Conservation (phyloP, 2,888 invertebrate species). For the Ametastegia equiseti region DNA sequence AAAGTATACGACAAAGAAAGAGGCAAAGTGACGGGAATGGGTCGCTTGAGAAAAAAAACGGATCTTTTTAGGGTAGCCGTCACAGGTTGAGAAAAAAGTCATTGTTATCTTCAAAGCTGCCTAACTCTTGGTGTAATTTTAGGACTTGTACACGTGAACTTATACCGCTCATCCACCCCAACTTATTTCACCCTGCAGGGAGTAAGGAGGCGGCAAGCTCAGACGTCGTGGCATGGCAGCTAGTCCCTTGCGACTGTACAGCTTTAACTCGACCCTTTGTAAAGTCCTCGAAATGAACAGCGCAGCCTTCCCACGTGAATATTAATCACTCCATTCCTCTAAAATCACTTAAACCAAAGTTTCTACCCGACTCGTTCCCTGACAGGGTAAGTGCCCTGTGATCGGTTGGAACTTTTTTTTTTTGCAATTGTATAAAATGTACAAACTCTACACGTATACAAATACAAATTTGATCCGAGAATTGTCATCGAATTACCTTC, state of each 20-base stretch:
- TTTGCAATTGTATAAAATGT: too few species aligned
- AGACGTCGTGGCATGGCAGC: background rate
- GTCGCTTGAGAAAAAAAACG: slow-evolving; percentile 27
- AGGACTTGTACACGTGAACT: slow-evolving; percentile 22
- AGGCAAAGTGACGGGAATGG: slow-evolving; percentile 16
- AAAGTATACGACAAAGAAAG: slow-evolving; percentile 33
- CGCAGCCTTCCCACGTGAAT: slow-evolving; percentile 16
- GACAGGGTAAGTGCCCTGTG: background rate
- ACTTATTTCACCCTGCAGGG: too few species aligned
- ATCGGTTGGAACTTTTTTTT: too few species aligned
- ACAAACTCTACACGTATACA: too few species aligned
- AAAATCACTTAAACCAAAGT: background rate
- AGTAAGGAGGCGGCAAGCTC: background rate
- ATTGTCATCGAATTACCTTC: too few species aligned
- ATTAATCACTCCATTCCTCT: slow-evolving; percentile 11
- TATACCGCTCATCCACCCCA: slow-evolving; percentile 14
- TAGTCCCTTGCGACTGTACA: background rate
- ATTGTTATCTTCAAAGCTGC: slow-evolving; percentile 23
- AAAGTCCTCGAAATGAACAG: slow-evolving; percentile 26
- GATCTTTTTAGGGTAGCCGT: slow-evolving; percentile 15
- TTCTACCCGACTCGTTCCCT: background rate
- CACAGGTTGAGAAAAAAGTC: slow-evolving; percentile 37
- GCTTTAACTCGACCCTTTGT: slow-evolving; percentile 27
- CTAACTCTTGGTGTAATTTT: slow-evolving; percentile 15
- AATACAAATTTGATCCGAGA: too few species aligned